Evolutionary conservation across 2,113 vertebrate genomes (phyloP).

Genomic region (Heteronetta atricapilla): DNA sequence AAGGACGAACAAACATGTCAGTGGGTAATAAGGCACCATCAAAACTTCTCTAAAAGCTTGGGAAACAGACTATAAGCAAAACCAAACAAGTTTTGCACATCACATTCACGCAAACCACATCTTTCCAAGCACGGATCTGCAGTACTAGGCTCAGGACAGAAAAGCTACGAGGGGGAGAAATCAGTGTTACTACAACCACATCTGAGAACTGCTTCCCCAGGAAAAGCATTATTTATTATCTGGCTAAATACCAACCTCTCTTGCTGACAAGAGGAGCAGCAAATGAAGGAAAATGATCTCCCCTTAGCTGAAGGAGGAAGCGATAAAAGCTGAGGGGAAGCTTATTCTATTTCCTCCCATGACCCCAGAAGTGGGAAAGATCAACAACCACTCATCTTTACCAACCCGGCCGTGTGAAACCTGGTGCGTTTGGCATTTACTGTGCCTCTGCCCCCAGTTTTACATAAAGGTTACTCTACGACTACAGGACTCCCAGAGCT

Average conservation of each 20-base stretch:
- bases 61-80: neutral
- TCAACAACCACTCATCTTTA: neutral
- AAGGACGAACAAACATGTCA: fast-evolving
- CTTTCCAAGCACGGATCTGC: neutral
- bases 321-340: conserved; percentile 24
- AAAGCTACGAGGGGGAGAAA: neutral
- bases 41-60: neutral
- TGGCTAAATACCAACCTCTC: neutral
- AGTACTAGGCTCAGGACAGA: neutral
- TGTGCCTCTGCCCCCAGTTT: neutral
- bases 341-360: neutral
- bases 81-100: neutral
- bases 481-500: neutral
- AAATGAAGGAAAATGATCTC: neutral
- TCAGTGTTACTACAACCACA: neutral
- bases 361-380: neutral
- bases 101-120: fast-evolving
- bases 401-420: neutral
- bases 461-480: neutral
- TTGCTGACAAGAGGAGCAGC: neutral
- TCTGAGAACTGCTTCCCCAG: neutral
- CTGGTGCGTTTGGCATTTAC: neutral
- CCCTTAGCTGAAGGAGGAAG: conserved; percentile 1
- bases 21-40: neutral
- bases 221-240: neutral